Conservation (phyloP, 37 sponge, comb jelly and placozoan genomes). For the Theonella swinhoei region DNA sequence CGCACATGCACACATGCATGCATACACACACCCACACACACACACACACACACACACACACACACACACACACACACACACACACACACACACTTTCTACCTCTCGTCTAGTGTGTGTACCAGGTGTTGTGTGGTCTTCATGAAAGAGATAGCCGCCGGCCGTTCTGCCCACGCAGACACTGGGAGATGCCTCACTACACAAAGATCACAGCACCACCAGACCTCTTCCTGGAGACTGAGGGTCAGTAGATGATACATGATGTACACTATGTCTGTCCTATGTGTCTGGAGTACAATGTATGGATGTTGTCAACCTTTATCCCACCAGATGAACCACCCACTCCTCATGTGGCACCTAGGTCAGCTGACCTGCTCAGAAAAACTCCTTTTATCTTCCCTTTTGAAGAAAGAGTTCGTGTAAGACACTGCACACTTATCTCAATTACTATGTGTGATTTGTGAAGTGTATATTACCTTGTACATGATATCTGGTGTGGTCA, state of each 20-base stretch:
- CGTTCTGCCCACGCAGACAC: slow-evolving; percentile 57
- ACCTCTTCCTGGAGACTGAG: slow-evolving; percentile 38
- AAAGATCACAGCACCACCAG: slow-evolving; percentile 5
- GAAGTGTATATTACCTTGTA: too few species aligned
- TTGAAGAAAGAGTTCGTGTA: slow-evolving; percentile 63
- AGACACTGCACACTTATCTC: too few species aligned
- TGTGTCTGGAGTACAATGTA: neutral
- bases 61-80: too few species aligned
- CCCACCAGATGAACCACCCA: neutral
- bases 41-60: too few species aligned
- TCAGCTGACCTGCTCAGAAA: slow-evolving; percentile 49
- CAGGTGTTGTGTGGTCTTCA: slow-evolving; percentile 56
- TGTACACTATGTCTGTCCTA: slow-evolving; percentile 1
- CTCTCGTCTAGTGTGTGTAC: slow-evolving; percentile 1
- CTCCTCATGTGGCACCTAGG: neutral
- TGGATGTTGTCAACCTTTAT: too few species aligned
- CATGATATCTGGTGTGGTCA: too few species aligned
- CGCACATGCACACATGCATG: too few species aligned
- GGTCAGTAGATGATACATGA: slow-evolving; percentile 6
- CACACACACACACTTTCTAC: too few species aligned
- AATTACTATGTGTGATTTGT: too few species aligned
- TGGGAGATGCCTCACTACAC: slow-evolving; percentile 34
- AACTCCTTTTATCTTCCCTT: slow-evolving; percentile 81
- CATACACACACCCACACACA: too few species aligned
- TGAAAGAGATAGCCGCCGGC: slow-evolving; percentile 58